A percentile compares a stretch with the other conserved stretches of the same genome.
phyloP scores from a whole-genome alignment of 2,113 vertebrate genomes.

The Toxotes jaculatrix region DNA sequence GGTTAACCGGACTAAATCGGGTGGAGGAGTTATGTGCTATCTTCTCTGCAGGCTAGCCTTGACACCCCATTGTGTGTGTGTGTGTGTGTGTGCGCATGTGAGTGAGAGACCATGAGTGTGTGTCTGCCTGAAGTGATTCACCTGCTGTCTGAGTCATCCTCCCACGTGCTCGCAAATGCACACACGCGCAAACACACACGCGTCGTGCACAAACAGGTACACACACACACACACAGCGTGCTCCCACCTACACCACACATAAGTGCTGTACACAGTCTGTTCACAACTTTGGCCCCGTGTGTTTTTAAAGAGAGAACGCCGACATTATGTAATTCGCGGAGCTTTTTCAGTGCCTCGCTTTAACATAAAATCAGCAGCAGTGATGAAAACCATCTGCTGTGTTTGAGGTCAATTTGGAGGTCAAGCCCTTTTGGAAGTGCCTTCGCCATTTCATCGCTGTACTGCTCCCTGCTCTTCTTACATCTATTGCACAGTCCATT shows the following conservation, averaged over 20 bases:
- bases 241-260: slow-evolving; percentile 13
- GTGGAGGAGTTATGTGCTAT: slow-evolving; percentile 52
- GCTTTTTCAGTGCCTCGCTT: background rate
- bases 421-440: slow-evolving; percentile 13
- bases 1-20: slow-evolving; percentile 62
- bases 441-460: background rate
- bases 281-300: background rate
- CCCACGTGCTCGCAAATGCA: slow-evolving; percentile 19
- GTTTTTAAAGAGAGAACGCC: background rate
- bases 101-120: background rate
- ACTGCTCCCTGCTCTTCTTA: background rate
- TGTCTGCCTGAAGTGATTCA: slow-evolving; percentile 68
- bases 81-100: slow-evolving; percentile 26
- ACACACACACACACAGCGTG: background rate
- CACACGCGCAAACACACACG: slow-evolving; percentile 17
- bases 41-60: slow-evolving; percentile 41
- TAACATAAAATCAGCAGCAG: slow-evolving; percentile 29
- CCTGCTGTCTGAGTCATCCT: slow-evolving; percentile 66
- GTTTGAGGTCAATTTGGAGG: slow-evolving; percentile 12
- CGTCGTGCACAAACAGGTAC: background rate
- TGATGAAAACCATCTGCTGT: slow-evolving; percentile 54
- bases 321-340: slow-evolving; percentile 43
- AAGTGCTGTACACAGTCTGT: background rate
- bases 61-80: slow-evolving; percentile 35
- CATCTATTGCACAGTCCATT: background rate